These are phyloP conservation scores for Cricetomys ansorgei DNA, from an alignment of 2,113 vertebrate genomes.

Conservation along the genomic window DNA sequence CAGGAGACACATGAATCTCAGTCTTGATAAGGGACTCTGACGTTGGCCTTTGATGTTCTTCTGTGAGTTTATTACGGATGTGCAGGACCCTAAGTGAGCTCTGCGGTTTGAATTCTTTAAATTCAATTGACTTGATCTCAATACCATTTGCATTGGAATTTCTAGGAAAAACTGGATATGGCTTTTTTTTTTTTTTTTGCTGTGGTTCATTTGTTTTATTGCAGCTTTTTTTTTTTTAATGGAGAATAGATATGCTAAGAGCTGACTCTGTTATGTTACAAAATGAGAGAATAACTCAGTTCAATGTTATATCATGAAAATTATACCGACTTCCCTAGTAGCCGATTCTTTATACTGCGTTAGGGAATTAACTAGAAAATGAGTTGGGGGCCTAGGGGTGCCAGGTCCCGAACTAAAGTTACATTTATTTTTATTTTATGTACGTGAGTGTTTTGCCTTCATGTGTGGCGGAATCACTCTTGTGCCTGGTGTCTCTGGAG, in stretches of 20 bases:
- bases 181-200: conserved; percentile 39
- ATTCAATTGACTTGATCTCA: conserved; percentile 15
- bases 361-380: background rate
- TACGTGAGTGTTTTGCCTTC: background rate
- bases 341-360: background rate
- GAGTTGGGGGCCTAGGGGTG: background rate
- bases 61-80: background rate
- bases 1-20: conserved; percentile 64
- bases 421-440: background rate
- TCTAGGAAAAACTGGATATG: conserved; percentile 37
- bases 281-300: background rate
- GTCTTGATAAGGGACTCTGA: conserved; percentile 45
- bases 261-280: background rate
- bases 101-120: conserved; percentile 52
- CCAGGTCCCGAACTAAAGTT: background rate
- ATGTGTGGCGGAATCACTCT: background rate
- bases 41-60: background rate
- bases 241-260: background rate
- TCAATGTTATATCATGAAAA: conserved; percentile 31
- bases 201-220: background rate
- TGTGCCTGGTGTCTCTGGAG: background rate
- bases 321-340: background rate
- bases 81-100: background rate
- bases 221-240: background rate
- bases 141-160: background rate